phyloP scores from a whole-genome alignment of 2,888 invertebrate genomes.

The Eremobia ochroleuca region DNA sequence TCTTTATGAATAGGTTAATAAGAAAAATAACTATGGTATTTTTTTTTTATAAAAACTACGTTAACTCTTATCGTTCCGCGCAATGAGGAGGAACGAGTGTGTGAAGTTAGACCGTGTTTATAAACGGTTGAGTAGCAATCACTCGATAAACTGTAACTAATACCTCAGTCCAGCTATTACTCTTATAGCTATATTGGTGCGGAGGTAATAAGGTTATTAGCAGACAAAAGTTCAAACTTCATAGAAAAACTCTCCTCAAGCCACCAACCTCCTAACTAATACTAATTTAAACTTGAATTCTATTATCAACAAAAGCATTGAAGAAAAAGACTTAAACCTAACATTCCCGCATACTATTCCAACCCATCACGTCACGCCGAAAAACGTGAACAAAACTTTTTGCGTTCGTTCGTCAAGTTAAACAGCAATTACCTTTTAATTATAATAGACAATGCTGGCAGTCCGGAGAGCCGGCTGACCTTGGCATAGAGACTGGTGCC shows the following conservation, averaged over 20 bases:
- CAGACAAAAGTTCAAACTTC: neutral
- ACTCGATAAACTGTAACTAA: slow-evolving; percentile 17
- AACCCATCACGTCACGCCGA: neutral
- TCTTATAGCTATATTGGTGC: too few relatives aligned
- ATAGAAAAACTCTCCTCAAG: neutral
- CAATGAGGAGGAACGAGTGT: neutral
- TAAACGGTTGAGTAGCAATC: slow-evolving; percentile 19
- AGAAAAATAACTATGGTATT: too few relatives aligned
- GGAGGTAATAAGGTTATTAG: too few relatives aligned
- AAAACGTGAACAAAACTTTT: slow-evolving; percentile 30
- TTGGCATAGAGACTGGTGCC: slow-evolving; percentile 59
- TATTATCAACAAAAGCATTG: neutral
- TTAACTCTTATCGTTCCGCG: neutral
- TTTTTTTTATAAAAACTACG: too few relatives aligned
- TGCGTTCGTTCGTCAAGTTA: slow-evolving; percentile 44
- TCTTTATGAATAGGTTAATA: too few relatives aligned
- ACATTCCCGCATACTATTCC: neutral
- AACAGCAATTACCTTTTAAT: slow-evolving; percentile 57
- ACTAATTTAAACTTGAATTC: neutral
- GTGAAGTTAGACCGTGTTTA: slow-evolving; percentile 1
- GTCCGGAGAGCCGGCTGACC: slow-evolving; percentile 54
- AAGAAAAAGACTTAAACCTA: neutral
- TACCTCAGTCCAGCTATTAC: neutral
- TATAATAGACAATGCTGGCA: slow-evolving; percentile 60
- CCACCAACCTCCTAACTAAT: neutral